Percentiles rank a stretch among this genome's conserved stretches.
Evolutionary conservation across 2,888 invertebrate genomes (phyloP).

Genomic region (Monochamus alternatus): DNA sequence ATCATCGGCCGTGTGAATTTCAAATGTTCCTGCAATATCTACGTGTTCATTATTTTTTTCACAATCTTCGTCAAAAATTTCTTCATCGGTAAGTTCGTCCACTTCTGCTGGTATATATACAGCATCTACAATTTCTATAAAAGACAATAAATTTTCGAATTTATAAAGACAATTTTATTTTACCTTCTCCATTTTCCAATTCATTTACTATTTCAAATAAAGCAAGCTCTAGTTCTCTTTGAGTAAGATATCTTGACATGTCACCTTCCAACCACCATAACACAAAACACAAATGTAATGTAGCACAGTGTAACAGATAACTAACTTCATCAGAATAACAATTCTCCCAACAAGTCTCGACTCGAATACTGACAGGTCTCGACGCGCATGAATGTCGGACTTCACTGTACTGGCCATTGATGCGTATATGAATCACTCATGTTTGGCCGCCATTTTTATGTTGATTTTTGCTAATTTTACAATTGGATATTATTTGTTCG

Average conservation of each 20-base stretch:
- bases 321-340: too few species aligned
- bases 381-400: neutral
- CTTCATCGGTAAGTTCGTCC: conserved; percentile 3
- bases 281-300: neutral
- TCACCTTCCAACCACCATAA: neutral
- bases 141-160: neutral
- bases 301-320: neutral
- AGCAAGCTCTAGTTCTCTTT: conserved; percentile 7
- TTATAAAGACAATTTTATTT: conserved; percentile 19
- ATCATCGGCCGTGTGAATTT: conserved; percentile 12
- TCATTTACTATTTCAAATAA: neutral
- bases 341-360: too few species aligned
- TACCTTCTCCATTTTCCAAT: conserved; percentile 3
- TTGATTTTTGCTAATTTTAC: neutral
- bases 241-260: conserved; percentile 2
- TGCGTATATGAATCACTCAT: neutral
- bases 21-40: conserved; percentile 6
- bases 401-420: neutral
- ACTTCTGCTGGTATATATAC: neutral
- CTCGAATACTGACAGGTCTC: neutral
- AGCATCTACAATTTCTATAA: neutral
- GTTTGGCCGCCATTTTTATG: neutral
- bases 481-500: neutral
- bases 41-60: conserved; percentile 2
- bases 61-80: conserved; percentile 6